A percentile compares a stretch with the other conserved stretches of the same genome.
Evolutionary conservation across 2,797 vertebrate species (phyloP).

Genomic region (Amblyraja radiata): DNA sequence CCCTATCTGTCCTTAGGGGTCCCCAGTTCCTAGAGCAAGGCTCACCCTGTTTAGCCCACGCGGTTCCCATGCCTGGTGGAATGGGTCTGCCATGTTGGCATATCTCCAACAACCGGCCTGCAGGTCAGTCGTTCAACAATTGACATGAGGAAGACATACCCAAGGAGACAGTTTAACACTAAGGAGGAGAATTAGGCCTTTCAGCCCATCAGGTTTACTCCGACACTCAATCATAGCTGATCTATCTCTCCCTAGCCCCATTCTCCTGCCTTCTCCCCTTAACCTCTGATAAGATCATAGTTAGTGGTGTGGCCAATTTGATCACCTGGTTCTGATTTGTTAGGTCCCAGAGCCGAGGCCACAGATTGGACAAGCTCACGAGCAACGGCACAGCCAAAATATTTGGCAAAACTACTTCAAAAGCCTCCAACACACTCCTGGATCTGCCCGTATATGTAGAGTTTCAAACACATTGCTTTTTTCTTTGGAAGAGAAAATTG

Average conservation of each 20-base stretch:
- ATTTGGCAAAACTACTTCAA: not conserved
- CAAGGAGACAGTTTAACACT: not conserved
- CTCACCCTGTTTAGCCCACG: not conserved
- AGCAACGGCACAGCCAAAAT: not conserved
- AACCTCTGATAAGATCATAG: too few relatives aligned
- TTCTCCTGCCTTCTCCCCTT: too few relatives aligned
- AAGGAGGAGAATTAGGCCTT: too few relatives aligned
- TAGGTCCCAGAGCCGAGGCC: not conserved
- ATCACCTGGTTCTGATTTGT: not conserved
- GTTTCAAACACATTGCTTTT: not conserved
- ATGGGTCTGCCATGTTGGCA: not conserved
- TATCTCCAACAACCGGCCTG: not conserved
- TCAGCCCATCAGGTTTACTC: too few relatives aligned
- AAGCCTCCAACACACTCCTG: not conserved
- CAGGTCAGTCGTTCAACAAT: not conserved
- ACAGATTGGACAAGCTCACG: not conserved
- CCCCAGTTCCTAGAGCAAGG: not conserved
- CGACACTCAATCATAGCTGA: too few relatives aligned
- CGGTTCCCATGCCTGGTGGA: not conserved
- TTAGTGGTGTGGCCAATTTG: not conserved
- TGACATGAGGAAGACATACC: not conserved
- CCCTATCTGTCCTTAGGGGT: not conserved
- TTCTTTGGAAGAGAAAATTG: not conserved
- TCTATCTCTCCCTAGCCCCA: too few relatives aligned
- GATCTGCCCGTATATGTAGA: not conserved